Evolutionary conservation across 2,888 invertebrate species (phyloP).

Genomic region (Digitonthophagus gazella): DNA sequence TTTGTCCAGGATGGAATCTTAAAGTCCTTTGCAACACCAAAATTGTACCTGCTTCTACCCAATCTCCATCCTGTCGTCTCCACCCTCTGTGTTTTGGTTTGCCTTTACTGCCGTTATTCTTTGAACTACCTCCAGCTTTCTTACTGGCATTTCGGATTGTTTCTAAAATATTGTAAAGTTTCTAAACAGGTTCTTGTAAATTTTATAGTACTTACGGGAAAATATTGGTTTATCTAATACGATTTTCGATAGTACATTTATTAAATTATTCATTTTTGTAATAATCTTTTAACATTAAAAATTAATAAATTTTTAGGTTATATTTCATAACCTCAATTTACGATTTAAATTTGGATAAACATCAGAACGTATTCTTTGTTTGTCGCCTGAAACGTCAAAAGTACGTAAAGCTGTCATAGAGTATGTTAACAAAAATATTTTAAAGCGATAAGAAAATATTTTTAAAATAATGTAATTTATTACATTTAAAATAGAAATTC

Average conservation of each 20-base stretch:
- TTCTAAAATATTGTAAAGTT: slow-evolving; percentile 41
- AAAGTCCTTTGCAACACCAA: slow-evolving; percentile 67
- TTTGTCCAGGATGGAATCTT: slow-evolving; percentile 77
- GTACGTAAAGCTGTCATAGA: too few species aligned
- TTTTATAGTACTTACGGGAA: background rate
- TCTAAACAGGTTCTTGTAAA: background rate
- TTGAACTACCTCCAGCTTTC: slow-evolving; percentile 71
- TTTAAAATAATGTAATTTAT: background rate
- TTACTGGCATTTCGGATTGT: slow-evolving; percentile 66
- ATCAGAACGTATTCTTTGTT: too few species aligned
- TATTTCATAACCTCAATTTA: too few species aligned
- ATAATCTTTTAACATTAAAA: too few species aligned
- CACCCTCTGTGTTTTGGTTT: slow-evolving; percentile 77
- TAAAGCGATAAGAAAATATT: too few species aligned
- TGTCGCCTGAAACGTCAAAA: too few species aligned
- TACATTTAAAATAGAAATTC: background rate
- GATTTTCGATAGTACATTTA: background rate
- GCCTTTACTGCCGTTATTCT: slow-evolving; percentile 64
- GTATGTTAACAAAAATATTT: too few species aligned
- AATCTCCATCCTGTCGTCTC: slow-evolving; percentile 70
- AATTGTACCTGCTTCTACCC: slow-evolving; percentile 65
- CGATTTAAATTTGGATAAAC: too few species aligned
- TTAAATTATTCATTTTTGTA: background rate
- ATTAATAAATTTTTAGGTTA: slow-evolving; percentile 8
- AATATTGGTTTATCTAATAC: background rate